Evolutionary conservation across 2,113 vertebrate species (phyloP), one percentile per base, ranked within the genome.

Genomic region (Erythrocercus mccallii): DNA sequence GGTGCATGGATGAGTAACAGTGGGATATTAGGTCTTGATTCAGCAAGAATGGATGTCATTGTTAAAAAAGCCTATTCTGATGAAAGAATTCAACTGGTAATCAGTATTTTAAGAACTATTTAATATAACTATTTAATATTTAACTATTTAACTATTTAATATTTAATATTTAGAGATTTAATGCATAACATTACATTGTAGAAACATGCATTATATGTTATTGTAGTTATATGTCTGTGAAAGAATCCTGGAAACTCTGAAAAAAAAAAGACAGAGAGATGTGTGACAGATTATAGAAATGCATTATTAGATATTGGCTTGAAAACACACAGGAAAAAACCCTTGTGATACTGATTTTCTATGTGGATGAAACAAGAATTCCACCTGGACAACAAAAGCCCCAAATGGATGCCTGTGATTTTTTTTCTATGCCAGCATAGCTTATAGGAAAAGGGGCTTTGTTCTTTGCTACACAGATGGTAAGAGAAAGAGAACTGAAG

Each of bases 381-480:
- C 81, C 88, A 66, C 57, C 54, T 58, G 86, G 78, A 80, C 85
- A 83, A 69, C 30, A 93, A 94, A 94, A 96, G 50, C 47, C 91
- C 53, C 91, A 86, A 72, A 95, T 90, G 51, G 44, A 92, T 94
- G 86, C 66, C 33, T 90, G 70, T 87, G 92, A 86, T 94, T 95
- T 90, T 92, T 92, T 95, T 93, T 62, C 60, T 66, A 53, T 85
- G 91, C 93, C 73, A 83, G 45, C 62, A 70, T 25, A 91, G 56
- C 3, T 87, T 86, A 93, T 51, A 87, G 35, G 78, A 45, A 97
- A 88, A 53, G 22, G 30, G 73, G 37, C 95, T 97, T 97, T 98
- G 97, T 98, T 98, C 98, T 96, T 97, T 95, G 71, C 82, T 96
- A 97, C 95, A 85, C 92, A 97, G 95, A 96, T 96, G 94, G 95